Conservation (phyloP, 2,888 invertebrate species). For the Drosophila atripex region DNA sequence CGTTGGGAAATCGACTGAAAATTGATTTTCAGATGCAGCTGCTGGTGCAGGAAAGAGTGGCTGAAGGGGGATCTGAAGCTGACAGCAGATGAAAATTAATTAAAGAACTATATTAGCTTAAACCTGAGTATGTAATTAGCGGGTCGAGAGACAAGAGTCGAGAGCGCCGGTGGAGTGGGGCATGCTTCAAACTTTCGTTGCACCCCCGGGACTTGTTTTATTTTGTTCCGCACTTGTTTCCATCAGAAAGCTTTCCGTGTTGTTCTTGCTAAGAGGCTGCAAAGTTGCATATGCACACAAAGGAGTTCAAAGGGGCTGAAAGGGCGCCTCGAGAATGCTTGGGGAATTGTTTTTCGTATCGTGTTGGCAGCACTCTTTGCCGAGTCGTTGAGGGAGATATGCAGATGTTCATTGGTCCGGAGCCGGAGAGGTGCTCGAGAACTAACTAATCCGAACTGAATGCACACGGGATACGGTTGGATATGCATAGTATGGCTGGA, state of each 20-base stretch:
- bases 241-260: conserved; percentile 46
- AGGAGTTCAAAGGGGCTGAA: background rate
- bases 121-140: conserved; percentile 45
- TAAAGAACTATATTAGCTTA: conserved; percentile 31
- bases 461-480: background rate
- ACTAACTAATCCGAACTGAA: conserved; percentile 1
- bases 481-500: background rate
- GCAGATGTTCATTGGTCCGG: background rate
- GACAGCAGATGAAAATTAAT: conserved; percentile 22
- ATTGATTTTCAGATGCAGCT: conserved; percentile 69
- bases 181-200: conserved; percentile 20
- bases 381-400: conserved; percentile 5
- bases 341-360: conserved; percentile 17
- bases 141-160: background rate
- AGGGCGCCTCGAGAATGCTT: conserved; percentile 17
- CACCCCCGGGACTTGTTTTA: conserved; percentile 15
- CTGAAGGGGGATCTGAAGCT: conserved; percentile 13
- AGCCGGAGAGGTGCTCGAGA: conserved; percentile 2
- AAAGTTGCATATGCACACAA: conserved; percentile 27
- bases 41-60: background rate
- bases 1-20: conserved; percentile 64
- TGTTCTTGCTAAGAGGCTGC: conserved; percentile 45
- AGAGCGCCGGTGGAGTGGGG: background rate
- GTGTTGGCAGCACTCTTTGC: conserved; percentile 21
- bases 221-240: conserved; percentile 32